Conservation (phyloP, 2,113 vertebrate genomes). For the Natator depressus region DNA sequence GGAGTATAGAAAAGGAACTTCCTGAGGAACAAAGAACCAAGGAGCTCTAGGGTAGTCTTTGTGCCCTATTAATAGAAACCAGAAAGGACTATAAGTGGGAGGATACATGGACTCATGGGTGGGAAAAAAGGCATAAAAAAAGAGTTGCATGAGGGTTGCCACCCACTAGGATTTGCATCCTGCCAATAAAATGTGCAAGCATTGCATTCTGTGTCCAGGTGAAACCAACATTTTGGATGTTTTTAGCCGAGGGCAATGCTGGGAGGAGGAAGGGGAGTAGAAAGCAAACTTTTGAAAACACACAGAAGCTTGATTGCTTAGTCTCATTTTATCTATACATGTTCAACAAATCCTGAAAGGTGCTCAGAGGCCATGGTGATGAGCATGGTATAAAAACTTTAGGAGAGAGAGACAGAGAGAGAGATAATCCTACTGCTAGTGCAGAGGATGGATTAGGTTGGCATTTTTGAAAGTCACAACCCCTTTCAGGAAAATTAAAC, state of each 20-base stretch:
- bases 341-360: background rate
- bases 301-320: background rate
- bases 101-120: background rate
- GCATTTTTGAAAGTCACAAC: background rate
- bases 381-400: background rate
- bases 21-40: background rate
- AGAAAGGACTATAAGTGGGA: background rate
- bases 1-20: background rate
- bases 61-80: background rate
- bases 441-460: background rate
- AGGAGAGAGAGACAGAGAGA: background rate
- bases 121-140: background rate
- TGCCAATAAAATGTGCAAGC: background rate
- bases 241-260: conserved; percentile 1
- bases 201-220: background rate
- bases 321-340: background rate
- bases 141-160: background rate
- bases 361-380: background rate
- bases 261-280: conserved; percentile 11
- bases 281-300: background rate
- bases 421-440: background rate
- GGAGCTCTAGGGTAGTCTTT: background rate
- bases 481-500: background rate
- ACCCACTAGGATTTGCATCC: background rate
- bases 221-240: background rate